These are phyloP conservation scores for Syrphus vitripennis DNA, from an alignment of 2,888 invertebrate species.

Conservation along the genomic window DNA sequence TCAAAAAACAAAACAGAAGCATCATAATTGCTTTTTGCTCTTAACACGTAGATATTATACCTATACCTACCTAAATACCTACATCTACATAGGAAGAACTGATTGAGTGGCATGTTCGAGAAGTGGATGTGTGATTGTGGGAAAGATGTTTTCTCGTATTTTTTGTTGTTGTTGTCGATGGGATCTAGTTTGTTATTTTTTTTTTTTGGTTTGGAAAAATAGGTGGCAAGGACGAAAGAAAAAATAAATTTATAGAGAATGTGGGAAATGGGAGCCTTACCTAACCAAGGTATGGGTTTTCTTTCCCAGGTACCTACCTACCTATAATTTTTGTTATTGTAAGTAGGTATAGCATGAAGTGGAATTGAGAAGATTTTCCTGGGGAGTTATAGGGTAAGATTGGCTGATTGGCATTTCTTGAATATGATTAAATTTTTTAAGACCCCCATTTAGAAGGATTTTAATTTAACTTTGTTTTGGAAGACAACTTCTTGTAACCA, in stretches of 20 bases:
- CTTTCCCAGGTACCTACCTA: background rate
- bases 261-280: too few relatives aligned
- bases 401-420: background rate
- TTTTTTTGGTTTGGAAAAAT: background rate
- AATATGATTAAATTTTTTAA: background rate
- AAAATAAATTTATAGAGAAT: background rate
- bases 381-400: background rate
- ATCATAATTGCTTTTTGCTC: background rate
- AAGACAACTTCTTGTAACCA: background rate
- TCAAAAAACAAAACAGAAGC: background rate
- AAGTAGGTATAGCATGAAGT: background rate
- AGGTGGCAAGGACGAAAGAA: constrained; percentile 54
- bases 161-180: background rate
- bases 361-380: background rate
- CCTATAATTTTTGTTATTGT: background rate
- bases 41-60: background rate
- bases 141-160: background rate
- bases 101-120: background rate
- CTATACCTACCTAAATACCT: too few relatives aligned
- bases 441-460: background rate
- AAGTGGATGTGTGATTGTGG: background rate
- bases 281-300: too few relatives aligned
- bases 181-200: background rate
- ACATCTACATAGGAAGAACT: too few relatives aligned
- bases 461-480: background rate